Evolutionary conservation across 2,113 vertebrate species (phyloP).

Genomic region (Typhlomys cinereus): DNA sequence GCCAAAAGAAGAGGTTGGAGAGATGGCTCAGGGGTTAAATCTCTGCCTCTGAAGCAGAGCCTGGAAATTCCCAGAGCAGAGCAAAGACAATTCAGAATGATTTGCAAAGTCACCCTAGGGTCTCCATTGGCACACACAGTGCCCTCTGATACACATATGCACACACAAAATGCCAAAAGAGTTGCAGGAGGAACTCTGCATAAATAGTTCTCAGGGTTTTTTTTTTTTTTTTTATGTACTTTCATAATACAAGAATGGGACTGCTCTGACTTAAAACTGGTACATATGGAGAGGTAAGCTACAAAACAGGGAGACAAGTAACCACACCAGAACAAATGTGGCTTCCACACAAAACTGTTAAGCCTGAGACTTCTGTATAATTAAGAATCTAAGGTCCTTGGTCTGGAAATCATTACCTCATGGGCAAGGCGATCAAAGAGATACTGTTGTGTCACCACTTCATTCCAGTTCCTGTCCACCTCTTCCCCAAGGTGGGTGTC

Average conservation of each 20-base stretch:
- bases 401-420: slow-evolving; percentile 86
- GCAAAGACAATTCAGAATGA: too few species aligned
- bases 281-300: not conserved
- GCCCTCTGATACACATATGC: too few species aligned
- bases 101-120: too few species aligned
- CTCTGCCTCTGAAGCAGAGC: too few species aligned
- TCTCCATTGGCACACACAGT: too few species aligned
- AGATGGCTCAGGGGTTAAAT: too few species aligned
- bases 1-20: too few species aligned
- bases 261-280: not conserved
- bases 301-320: not conserved
- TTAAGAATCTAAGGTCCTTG: not conserved
- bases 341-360: not conserved
- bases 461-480: slow-evolving; percentile 97
- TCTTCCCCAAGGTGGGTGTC: slow-evolving; percentile 97
- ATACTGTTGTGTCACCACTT: slow-evolving; percentile 96
- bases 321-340: not conserved
- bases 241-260: not conserved
- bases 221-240: slow-evolving; percentile 6
- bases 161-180: not conserved
- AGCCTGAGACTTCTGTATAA: not conserved
- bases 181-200: not conserved
- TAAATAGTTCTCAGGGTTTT: not conserved
- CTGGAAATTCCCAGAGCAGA: too few species aligned
- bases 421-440: slow-evolving; percentile 92